Base-by-base conservation (phyloP, 2,113 vertebrate genomes). In the Lamprologus tigripictilis region DNA sequence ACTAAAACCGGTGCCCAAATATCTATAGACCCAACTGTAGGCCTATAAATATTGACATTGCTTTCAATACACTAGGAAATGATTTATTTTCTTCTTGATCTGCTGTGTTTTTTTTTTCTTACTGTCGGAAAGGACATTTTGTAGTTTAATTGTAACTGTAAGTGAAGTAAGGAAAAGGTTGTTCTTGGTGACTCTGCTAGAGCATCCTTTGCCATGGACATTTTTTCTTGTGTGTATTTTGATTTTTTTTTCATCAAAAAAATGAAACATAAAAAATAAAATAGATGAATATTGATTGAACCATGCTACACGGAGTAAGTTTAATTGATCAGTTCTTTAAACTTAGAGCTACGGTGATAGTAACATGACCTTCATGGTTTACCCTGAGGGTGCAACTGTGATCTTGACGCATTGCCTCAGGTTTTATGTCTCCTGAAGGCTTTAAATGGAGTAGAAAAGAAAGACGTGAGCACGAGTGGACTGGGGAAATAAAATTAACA, bases 341-440 rank as follows among this genome's bases (percentile, higher is more conserved):
- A 89, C 83, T 61, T 45, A 19, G 47, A 76, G 79, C 54, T 83
- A 13, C 58, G 79, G 76, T 84, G 86, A 92, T 80, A 80, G 71
- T 35, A 83, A n/a, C 71, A 82, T 57, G 81, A 91, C 86, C 88
- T 87, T 90, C 88, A 82, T 61, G 37, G 80, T 87, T 82, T 85
- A 91, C 81, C 80, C 76, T 45, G 68, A 80, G 31, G 86, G 49
- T 45, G 63, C 28, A 9, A 31, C 81, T 90, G 57, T 80, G 88
- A 91, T 88, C 71, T 88, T 76, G 28, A 83, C 26, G 35, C 63
- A 78, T 14, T 9, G 58, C 68, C 45, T 63, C 21, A 13, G 55
- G 71, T 91, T 85, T 80, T 2, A 53, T 81, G 49, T 81, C 31
- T 84, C 17, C 23, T 55, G 10, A 80, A 82, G 61, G 78, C 68